These are phyloP conservation scores for Drosophila littoralis DNA, from an alignment of 1,140 invertebrate genomes.

Conservation along the genomic window DNA sequence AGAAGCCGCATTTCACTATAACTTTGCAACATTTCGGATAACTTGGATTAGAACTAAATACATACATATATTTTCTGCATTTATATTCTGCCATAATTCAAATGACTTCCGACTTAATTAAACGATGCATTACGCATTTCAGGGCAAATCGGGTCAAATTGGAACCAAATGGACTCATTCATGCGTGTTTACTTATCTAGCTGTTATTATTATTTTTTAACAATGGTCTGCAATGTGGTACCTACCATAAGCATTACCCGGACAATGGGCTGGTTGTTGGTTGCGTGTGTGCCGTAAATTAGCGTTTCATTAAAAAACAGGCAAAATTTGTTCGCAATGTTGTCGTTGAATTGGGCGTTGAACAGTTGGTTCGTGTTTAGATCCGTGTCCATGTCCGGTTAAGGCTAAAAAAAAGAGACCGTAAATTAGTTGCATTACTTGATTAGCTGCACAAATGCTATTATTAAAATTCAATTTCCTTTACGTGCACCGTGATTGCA, in stretches of 20 bases:
- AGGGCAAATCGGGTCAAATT: neutral
- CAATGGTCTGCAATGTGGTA: neutral
- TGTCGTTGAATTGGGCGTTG: constrained; percentile 48
- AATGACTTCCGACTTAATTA: too few relatives aligned
- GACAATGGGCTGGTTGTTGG: constrained; percentile 25
- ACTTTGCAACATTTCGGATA: too few relatives aligned
- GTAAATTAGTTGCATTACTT: constrained; percentile 79
- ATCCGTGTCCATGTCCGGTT: constrained; percentile 18
- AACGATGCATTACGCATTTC: too few relatives aligned
- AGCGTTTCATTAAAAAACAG: constrained; percentile 78
- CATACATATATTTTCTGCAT: too few relatives aligned
- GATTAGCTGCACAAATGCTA: constrained; percentile 65
- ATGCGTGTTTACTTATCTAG: constrained; percentile 12
- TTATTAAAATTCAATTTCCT: constrained; percentile 80
- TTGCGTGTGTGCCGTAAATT: constrained; percentile 74
- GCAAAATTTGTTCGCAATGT: constrained; percentile 79
- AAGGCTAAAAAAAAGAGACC: constrained; percentile 4
- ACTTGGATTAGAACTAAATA: too few relatives aligned
- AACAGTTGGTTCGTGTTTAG: constrained; percentile 8
- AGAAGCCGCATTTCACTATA: too few relatives aligned
- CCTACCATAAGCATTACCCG: neutral
- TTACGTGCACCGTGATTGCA: constrained; percentile 53
- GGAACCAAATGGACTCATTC: neutral
- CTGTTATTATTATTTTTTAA: constrained; percentile 1
- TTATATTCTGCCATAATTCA: too few relatives aligned